Evolutionary conservation across 2,113 vertebrate species (phyloP).

Genomic region (Cheilinus undulatus): DNA sequence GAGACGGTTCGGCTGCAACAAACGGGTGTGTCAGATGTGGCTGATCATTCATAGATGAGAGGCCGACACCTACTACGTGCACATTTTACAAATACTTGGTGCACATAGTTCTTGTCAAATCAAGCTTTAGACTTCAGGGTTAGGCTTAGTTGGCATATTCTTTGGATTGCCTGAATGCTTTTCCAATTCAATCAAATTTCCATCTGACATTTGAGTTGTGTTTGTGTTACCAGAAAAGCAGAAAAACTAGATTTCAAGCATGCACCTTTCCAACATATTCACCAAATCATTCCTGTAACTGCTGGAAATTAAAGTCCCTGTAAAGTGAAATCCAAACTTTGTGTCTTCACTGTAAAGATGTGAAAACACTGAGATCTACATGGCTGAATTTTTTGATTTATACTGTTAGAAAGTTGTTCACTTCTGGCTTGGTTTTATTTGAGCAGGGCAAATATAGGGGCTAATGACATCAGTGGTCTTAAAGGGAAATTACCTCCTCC

Average conservation of each 20-base stretch:
- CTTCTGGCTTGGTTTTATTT: too few relatives aligned
- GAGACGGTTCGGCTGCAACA: slow-evolving; percentile 17
- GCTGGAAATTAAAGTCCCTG: too few relatives aligned
- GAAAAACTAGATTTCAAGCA: slow-evolving; percentile 15
- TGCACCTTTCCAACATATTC: neutral
- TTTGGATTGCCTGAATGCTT: neutral
- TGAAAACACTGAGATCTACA: too few relatives aligned
- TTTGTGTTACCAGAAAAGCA: neutral
- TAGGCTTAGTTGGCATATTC: neutral
- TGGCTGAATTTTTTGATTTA: too few relatives aligned
- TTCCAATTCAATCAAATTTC: neutral
- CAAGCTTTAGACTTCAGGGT: neutral
- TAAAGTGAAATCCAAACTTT: too few relatives aligned
- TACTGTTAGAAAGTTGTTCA: too few relatives aligned
- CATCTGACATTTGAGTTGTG: neutral
- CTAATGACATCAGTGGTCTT: too few relatives aligned
- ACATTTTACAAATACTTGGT: slow-evolving; percentile 41
- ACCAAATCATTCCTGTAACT: neutral
- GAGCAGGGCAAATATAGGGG: too few relatives aligned
- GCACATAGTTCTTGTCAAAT: slow-evolving; percentile 7
- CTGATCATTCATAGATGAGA: slow-evolving; percentile 14
- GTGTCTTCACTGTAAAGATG: too few relatives aligned
- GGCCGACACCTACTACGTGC: slow-evolving; percentile 1
- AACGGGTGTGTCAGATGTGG: slow-evolving; percentile 37
- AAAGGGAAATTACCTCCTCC: too few relatives aligned